Evolutionary conservation across 2,113 vertebrate genomes (phyloP).

Genomic region (Hyperoodon ampullatus): DNA sequence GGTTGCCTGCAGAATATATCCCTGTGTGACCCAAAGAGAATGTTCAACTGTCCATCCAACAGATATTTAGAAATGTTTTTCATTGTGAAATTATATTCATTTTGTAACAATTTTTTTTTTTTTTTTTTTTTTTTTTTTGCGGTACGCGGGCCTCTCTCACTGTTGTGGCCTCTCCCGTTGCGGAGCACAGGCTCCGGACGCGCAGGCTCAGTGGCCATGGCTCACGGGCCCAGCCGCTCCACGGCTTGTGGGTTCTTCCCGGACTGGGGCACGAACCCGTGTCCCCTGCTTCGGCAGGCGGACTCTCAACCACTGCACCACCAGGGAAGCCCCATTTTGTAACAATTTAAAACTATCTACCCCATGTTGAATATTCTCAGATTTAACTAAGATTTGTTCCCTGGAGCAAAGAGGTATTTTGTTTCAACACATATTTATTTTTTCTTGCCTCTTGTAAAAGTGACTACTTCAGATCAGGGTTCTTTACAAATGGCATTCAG

Average conservation of each 20-base stretch:
- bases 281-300: no score
- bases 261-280: no score
- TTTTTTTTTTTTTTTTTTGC: no score
- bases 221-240: no score
- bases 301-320: no score
- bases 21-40: neutral
- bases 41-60: neutral
- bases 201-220: no score
- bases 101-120: neutral
- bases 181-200: no score
- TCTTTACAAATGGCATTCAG: neutral
- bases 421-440: conserved; percentile 48
- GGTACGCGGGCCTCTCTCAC: no score
- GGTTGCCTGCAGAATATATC: conserved; percentile 9
- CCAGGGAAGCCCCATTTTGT: neutral
- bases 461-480: conserved; percentile 23
- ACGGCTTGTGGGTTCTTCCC: no score
- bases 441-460: neutral
- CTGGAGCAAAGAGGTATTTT: conserved; percentile 22
- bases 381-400: conserved; percentile 27
- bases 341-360: neutral
- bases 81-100: conserved; percentile 32
- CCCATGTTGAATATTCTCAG: neutral
- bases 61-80: conserved; percentile 8
- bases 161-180: no score